These are phyloP conservation scores for Phodopus roborovskii DNA, from an alignment of 2,113 vertebrate genomes.

Conservation along the genomic window DNA sequence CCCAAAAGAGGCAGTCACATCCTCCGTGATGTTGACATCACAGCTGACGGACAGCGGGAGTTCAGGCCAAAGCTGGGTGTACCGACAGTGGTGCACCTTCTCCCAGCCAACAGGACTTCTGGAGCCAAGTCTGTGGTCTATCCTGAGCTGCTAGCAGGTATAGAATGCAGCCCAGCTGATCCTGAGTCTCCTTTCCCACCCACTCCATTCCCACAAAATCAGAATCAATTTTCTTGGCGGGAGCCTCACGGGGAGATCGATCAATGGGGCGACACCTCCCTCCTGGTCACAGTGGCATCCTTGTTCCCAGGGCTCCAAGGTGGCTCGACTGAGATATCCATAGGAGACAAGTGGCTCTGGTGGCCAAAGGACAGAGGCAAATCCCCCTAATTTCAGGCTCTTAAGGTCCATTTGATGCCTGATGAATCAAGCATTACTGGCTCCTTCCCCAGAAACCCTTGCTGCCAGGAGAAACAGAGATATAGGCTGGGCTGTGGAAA, in stretches of 20 bases:
- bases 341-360: constrained; percentile 59
- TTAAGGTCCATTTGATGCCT: constrained; percentile 36
- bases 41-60: background rate
- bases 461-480: background rate
- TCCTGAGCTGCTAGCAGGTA: background rate
- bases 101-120: background rate
- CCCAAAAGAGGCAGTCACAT: background rate
- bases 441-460: constrained; percentile 10
- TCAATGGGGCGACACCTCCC: constrained; percentile 61
- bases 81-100: background rate
- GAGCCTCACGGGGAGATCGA: constrained; percentile 73
- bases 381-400: background rate
- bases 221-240: constrained; percentile 78
- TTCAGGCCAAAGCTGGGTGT: background rate
- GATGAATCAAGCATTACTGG: constrained; percentile 36
- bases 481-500: background rate
- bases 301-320: constrained; percentile 50
- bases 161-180: constrained; percentile 31
- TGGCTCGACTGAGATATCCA: constrained; percentile 55
- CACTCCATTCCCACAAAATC: constrained; percentile 67
- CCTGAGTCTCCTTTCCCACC: constrained; percentile 43
- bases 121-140: background rate
- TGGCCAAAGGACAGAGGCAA: background rate
- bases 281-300: constrained; percentile 57
- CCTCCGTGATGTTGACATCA: background rate